Conservation (phyloP, 2,797 vertebrate genomes). For the Oreonectes daqikongensis region DNA sequence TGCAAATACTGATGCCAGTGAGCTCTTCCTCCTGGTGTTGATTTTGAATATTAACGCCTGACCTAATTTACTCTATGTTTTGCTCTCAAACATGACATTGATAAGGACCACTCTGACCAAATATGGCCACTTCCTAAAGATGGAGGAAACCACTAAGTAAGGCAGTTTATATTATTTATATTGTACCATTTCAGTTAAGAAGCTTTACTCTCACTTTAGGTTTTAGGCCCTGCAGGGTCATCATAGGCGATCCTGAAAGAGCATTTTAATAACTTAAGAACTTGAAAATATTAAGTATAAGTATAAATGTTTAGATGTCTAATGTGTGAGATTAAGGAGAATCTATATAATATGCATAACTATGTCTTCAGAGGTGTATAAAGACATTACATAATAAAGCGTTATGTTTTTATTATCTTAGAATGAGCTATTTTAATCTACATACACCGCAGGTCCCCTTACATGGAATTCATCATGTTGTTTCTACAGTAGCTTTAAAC, state of each 20-base stretch:
- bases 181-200: neutral
- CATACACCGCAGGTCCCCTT: too few species aligned
- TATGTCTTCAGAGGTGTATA: too few species aligned
- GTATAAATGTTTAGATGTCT: too few species aligned
- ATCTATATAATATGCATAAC: too few species aligned
- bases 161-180: neutral
- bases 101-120: constrained; percentile 10
- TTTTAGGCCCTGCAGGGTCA: neutral
- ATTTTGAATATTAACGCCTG: constrained; percentile 55
- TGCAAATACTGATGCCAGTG: constrained; percentile 67
- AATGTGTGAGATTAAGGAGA: too few species aligned
- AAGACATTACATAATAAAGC: too few species aligned
- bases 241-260: neutral
- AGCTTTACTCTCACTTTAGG: neutral
- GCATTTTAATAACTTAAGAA: too few species aligned
- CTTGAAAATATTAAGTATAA: too few species aligned
- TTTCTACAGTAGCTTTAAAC: too few species aligned
- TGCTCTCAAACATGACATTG: constrained; percentile 8
- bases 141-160: constrained; percentile 6
- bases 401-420: too few species aligned
- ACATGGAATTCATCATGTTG: too few species aligned
- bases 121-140: constrained; percentile 20
- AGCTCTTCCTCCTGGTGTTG: constrained; percentile 55
- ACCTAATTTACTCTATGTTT: constrained; percentile 42
- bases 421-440: too few species aligned